These are phyloP conservation scores for Apodemus agrarius DNA, from an alignment of 2,797 vertebrate species.

Conservation along the genomic window DNA sequence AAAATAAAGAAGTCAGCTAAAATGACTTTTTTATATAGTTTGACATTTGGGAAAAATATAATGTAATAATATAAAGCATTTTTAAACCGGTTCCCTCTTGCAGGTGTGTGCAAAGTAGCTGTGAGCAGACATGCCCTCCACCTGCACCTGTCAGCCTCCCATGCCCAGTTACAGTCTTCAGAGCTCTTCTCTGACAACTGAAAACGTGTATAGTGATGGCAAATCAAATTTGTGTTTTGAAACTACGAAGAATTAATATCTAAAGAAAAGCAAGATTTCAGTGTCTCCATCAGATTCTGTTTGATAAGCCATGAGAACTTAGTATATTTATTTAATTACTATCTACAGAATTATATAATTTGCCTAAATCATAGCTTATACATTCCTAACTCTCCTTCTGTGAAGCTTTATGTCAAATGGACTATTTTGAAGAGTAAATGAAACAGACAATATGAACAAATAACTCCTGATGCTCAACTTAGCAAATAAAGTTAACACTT, in stretches of 20 bases:
- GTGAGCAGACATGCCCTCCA: slow-evolving; percentile 34
- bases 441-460: slow-evolving; percentile 42
- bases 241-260: slow-evolving; percentile 42
- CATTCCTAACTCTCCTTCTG: slow-evolving; percentile 48
- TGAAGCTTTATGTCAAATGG: neutral
- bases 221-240: slow-evolving; percentile 62
- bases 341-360: slow-evolving; percentile 44
- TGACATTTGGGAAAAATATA: slow-evolving; percentile 62
- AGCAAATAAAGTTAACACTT: slow-evolving; percentile 61
- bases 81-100: neutral
- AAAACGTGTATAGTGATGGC: slow-evolving; percentile 53
- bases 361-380: slow-evolving; percentile 51
- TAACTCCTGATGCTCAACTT: slow-evolving; percentile 57
- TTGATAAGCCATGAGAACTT: slow-evolving; percentile 49
- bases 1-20: slow-evolving; percentile 53
- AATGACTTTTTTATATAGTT: slow-evolving; percentile 58
- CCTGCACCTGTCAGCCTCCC: neutral
- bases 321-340: slow-evolving; percentile 14
- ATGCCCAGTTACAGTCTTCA: neutral
- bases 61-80: slow-evolving; percentile 48
- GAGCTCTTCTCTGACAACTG: slow-evolving; percentile 57
- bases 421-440: slow-evolving; percentile 51
- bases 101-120: slow-evolving; percentile 48
- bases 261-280: slow-evolving; percentile 34
- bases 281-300: slow-evolving; percentile 53